Percentiles rank a stretch among this genome's conserved stretches.
Evolutionary conservation across 2,888 invertebrate species (phyloP).

Genomic region (Acronicta aceris): DNA sequence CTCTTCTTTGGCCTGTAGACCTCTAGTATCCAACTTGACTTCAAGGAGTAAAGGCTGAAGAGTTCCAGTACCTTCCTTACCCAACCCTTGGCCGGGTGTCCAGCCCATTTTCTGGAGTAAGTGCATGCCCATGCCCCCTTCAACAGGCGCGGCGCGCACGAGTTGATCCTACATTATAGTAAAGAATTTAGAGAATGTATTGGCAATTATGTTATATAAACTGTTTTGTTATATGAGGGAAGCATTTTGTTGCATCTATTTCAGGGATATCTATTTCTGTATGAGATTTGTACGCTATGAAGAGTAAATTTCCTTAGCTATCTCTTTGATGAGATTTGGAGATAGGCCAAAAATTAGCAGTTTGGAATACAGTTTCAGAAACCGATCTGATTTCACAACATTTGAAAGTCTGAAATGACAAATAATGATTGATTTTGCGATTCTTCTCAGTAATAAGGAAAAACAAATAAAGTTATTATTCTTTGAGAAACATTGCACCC

Average conservation of each 20-base stretch:
- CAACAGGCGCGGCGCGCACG: constrained; percentile 96
- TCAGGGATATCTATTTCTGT: not conserved
- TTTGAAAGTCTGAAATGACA: constrained; percentile 15
- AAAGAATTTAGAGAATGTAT: constrained; percentile 30
- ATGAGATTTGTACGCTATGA: not conserved
- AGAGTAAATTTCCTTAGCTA: constrained; percentile 1
- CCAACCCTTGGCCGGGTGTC: constrained; percentile 98
- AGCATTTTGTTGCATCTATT: too few species aligned
- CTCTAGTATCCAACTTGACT: constrained; percentile 98
- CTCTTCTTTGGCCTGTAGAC: constrained; percentile 94
- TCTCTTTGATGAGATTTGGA: too few species aligned
- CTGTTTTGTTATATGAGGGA: constrained; percentile 1
- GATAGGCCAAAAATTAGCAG: not conserved
- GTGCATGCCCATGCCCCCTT: constrained; percentile 98
- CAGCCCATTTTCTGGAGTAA: constrained; percentile 99
- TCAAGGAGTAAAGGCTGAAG: constrained; percentile 97
- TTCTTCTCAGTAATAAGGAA: constrained; percentile 16
- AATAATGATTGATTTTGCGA: constrained; percentile 2
- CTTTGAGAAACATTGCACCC: constrained; percentile 46
- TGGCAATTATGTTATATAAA: constrained; percentile 10
- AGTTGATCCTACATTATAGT: constrained; percentile 94
- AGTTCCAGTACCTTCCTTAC: constrained; percentile 97
- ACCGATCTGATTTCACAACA: constrained; percentile 2
- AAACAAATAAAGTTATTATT: constrained; percentile 28
- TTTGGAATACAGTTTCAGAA: constrained; percentile 1